Base-by-base conservation (phyloP, 2,888 invertebrate species). In the Eristalinus sepulchralis region DNA sequence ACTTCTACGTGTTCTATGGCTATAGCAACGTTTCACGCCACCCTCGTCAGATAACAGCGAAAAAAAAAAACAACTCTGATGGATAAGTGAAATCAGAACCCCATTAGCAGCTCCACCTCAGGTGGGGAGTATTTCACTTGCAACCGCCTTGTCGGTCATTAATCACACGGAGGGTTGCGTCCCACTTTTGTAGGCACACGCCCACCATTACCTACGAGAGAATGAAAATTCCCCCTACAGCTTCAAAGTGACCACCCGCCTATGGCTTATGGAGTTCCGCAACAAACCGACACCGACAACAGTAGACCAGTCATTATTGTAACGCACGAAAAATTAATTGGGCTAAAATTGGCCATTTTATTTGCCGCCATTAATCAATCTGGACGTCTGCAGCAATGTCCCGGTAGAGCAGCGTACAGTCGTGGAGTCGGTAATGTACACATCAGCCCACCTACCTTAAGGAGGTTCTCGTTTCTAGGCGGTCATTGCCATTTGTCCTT, bases 321-420 rank as follows among this genome's bases (percentile, higher is more conserved):
- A 80, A 53, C 73, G 34, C 71, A 71, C 70, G 71, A 76, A 59
- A 68, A 72, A 82, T 81, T 77, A 72, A 81, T 81, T 81, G 68
- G 72, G 73, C 64, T 68, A 47, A 73, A 78, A 82, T 82, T 77
- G 64, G 53, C 17, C 77, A 64, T 81, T 85, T 81, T 78, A 85
- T 85, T 73, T 60, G 27, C 59, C 59, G 53, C 77, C 73, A 85
- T 85, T 82, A 85, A 82, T 85, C 82, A 85, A 78, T 72, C 67
- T 22, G 34, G 53, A 59, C 72, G 72, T 67, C 80, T 60, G 72
- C 80, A 71, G 13, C 59, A 79, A 20, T 71, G 59, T 24, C 27
- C 66, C 47, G 64, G 47, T 17, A 17, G 17, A 17, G 47, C 6
- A 8, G 39, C 0, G 13, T 4, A 13, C 39, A 13, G 13, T n/a